phyloP scores from a whole-genome alignment of 2,797 vertebrate genomes.

The Apogon hyalosoma region DNA sequence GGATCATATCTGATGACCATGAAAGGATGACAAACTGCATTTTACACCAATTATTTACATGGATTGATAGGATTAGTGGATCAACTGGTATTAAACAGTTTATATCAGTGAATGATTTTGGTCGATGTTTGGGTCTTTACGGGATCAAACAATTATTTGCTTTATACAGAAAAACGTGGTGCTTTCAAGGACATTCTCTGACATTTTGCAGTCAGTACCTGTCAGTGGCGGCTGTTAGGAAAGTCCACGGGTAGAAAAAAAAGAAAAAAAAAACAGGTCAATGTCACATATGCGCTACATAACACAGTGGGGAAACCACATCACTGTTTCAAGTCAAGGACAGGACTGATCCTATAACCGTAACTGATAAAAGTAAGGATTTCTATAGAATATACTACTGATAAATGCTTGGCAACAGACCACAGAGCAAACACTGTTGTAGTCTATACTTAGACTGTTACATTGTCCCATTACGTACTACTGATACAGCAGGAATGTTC shows the following conservation, averaged over 20 bases:
- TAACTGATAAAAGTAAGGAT: slow-evolving; percentile 19
- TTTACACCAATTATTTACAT: no score
- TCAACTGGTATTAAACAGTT: no score
- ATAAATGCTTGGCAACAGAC: slow-evolving; percentile 16
- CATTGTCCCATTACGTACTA: neutral
- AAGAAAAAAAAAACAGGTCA: no score
- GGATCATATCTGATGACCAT: no score
- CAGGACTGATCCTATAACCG: slow-evolving; percentile 1
- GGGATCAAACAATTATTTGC: no score
- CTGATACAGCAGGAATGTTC: slow-evolving; percentile 2
- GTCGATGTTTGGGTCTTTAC: no score
- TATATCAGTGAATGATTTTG: no score
- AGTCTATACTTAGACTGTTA: neutral
- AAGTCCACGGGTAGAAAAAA: slow-evolving; percentile 9
- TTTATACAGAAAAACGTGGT: neutral
- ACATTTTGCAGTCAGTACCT: slow-evolving; percentile 4
- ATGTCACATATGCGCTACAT: slow-evolving; percentile 4
- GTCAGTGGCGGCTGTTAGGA: neutral
- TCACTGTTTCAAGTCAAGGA: slow-evolving; percentile 1
- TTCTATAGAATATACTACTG: slow-evolving; percentile 9
- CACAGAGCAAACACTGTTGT: neutral
- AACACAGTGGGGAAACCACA: slow-evolving; percentile 9
- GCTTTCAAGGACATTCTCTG: neutral
- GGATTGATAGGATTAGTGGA: no score
- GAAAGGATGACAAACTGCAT: no score